Evolutionary conservation across 2,113 vertebrate genomes (phyloP).

Genomic region (Scortum barcoo): DNA sequence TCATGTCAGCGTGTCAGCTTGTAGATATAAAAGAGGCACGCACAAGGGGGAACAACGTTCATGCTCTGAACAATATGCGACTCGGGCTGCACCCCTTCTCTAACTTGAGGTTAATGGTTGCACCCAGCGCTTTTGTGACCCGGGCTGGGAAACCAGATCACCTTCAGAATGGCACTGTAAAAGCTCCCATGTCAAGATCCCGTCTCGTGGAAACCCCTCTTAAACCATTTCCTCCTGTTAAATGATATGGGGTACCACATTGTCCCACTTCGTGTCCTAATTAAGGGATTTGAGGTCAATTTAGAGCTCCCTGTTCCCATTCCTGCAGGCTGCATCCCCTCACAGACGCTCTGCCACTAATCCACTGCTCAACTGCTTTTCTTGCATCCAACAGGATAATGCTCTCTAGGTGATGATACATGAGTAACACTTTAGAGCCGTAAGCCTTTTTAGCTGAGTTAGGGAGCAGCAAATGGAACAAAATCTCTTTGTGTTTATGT

Average conservation of each 20-base stretch:
- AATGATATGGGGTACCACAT: conserved; percentile 26
- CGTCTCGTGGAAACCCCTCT: conserved; percentile 51
- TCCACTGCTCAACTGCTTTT: conserved; percentile 34
- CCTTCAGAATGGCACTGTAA: conserved; percentile 12
- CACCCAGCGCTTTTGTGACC: conserved; percentile 8
- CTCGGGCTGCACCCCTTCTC: conserved; percentile 3
- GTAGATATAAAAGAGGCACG: not conserved
- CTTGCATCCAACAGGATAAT: conserved; percentile 34
- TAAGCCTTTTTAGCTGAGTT: conserved; percentile 22
- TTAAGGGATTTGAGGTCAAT: conserved; percentile 71
- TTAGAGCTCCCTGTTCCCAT: conserved; percentile 39
- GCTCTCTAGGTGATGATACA: conserved; percentile 29
- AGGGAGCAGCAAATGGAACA: conserved; percentile 7
- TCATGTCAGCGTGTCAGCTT: conserved; percentile 6
- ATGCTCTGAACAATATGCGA: conserved; percentile 10
- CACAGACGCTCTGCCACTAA: conserved; percentile 52
- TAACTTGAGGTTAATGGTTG: conserved; percentile 18
- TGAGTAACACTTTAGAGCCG: conserved; percentile 11
- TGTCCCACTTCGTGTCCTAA: conserved; percentile 52
- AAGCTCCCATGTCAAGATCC: conserved; percentile 6
- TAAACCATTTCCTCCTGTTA: conserved; percentile 40
- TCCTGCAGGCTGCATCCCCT: conserved; percentile 45
- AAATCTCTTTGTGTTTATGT: conserved; percentile 16
- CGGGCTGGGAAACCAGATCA: conserved; percentile 28
- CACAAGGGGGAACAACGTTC: conserved; percentile 29